Evolutionary conservation across 2,888 invertebrate species (phyloP).

Genomic region (Lamproptera curius): DNA sequence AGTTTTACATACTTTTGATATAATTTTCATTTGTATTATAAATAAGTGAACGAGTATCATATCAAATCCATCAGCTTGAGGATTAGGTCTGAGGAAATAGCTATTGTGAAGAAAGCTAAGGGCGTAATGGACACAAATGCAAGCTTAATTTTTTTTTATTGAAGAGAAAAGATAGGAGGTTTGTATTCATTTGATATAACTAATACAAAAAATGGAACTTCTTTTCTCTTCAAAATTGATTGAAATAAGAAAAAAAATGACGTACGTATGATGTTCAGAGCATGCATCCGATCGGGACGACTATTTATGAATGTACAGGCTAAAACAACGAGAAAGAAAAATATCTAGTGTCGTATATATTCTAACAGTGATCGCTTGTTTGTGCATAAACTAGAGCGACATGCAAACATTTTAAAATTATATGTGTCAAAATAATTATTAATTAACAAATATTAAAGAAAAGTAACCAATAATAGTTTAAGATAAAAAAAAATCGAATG

Average conservation of each 20-base stretch:
- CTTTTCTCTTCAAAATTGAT: conserved; percentile 2
- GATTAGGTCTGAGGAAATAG: not conserved
- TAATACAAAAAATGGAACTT: not conserved
- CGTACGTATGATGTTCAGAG: conserved; percentile 52
- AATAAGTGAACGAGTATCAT: too few relatives aligned
- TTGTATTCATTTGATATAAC: not conserved
- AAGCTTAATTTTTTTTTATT: conserved; percentile 9
- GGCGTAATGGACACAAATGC: conserved; percentile 17
- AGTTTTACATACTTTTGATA: too few relatives aligned
- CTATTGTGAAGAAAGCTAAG: conserved; percentile 4
- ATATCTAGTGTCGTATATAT: conserved; percentile 16
- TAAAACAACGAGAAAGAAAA: conserved; percentile 48
- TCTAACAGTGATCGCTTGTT: not conserved
- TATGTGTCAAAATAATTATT: too few relatives aligned
- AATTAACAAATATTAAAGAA: too few relatives aligned
- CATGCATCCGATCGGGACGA: conserved; percentile 64
- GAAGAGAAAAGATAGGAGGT: conserved; percentile 1
- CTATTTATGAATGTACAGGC: conserved; percentile 60
- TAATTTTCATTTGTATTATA: too few relatives aligned
- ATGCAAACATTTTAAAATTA: too few relatives aligned
- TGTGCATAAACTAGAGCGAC: not conserved
- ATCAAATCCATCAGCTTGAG: not conserved
- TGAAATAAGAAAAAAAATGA: conserved; percentile 41
- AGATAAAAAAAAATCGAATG: too few relatives aligned
- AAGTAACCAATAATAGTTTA: too few relatives aligned